Conservation (phyloP, 2,888 invertebrate species). For the Carcina quercana region DNA sequence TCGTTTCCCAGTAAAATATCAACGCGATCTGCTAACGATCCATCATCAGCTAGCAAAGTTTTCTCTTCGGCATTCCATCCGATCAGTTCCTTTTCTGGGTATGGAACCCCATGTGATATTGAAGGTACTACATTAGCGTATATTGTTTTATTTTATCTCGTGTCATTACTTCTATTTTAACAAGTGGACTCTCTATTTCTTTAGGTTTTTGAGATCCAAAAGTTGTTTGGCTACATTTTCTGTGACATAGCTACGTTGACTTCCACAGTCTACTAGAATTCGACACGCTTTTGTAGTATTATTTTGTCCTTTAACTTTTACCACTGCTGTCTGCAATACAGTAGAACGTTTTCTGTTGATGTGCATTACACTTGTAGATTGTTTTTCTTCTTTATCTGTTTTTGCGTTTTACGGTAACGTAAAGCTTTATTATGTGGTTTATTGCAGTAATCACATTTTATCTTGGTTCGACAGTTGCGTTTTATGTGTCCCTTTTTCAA, state of each 20-base stretch:
- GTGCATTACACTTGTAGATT: background rate
- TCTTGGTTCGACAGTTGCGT: slow-evolving; percentile 1
- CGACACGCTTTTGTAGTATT: background rate
- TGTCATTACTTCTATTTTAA: background rate
- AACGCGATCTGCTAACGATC: slow-evolving; percentile 7
- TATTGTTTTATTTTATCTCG: background rate
- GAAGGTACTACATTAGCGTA: slow-evolving; percentile 1
- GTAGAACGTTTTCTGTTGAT: background rate
- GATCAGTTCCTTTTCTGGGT: background rate
- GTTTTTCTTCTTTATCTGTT: background rate
- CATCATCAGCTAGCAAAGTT: slow-evolving; percentile 13
- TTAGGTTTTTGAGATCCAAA: slow-evolving; percentile 4
- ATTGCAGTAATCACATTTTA: slow-evolving; percentile 7
- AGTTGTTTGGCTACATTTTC: background rate
- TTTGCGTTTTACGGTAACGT: slow-evolving; percentile 1
- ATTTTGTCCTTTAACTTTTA: background rate
- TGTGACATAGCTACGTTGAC: slow-evolving; percentile 8
- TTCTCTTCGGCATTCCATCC: background rate
- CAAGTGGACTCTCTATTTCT: slow-evolving; percentile 2
- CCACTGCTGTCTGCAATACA: slow-evolving; percentile 2
- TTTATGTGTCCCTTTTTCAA: slow-evolving; percentile 4
- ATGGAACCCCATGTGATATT: background rate
- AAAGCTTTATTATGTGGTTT: slow-evolving; percentile 4
- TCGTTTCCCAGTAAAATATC: slow-evolving; percentile 18
- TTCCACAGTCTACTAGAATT: slow-evolving; percentile 8